phyloP scores from a whole-genome alignment of 1,140 invertebrate genomes.

The Bactericera cockerelli region DNA sequence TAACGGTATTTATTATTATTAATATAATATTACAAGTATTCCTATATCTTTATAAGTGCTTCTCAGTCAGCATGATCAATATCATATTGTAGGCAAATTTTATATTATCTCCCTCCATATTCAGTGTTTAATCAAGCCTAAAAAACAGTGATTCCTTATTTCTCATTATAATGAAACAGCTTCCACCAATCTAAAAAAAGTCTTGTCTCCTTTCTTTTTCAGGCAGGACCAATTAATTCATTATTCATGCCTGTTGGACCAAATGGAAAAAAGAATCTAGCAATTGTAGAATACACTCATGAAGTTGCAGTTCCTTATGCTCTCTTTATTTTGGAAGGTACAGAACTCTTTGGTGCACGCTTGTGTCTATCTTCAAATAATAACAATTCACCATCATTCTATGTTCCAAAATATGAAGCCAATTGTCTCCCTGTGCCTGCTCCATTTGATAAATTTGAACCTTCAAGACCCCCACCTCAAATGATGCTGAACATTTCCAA shows the following conservation, averaged over 20 bases:
- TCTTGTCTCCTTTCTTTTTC: too few relatives aligned
- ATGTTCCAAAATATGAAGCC: background rate
- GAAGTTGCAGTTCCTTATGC: constrained; percentile 2
- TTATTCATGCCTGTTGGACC: background rate
- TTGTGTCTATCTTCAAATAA: background rate
- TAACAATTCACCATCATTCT: background rate
- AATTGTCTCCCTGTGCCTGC: background rate
- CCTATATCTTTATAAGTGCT: too few relatives aligned
- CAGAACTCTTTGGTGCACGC: background rate
- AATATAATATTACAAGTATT: too few relatives aligned
- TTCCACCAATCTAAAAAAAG: too few relatives aligned
- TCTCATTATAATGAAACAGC: too few relatives aligned
- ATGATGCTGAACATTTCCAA: background rate
- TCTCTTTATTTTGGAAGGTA: background rate
- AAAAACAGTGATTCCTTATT: too few relatives aligned
- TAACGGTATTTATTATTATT: too few relatives aligned
- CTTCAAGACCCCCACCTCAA: background rate
- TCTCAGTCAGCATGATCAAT: too few relatives aligned
- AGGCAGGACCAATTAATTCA: constrained; percentile 4
- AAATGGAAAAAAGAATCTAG: background rate
- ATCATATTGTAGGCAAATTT: too few relatives aligned
- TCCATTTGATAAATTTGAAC: background rate
- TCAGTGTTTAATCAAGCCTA: too few relatives aligned
- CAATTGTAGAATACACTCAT: background rate
- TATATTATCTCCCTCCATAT: too few relatives aligned